Conservation (phyloP, 2,888 invertebrate genomes). For the Chaitophorus viminalis region DNA sequence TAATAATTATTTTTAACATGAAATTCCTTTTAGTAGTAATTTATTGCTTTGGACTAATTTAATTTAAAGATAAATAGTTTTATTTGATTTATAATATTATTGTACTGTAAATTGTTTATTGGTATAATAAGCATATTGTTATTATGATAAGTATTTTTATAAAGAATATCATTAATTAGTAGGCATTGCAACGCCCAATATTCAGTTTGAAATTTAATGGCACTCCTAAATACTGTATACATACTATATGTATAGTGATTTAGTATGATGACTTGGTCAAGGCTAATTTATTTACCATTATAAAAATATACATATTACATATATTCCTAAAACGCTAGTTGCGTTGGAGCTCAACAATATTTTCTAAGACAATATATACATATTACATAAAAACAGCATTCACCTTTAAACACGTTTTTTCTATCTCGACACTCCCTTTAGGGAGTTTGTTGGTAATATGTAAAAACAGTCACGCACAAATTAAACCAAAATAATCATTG, state of each 20-base stretch:
- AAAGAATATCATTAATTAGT: not conserved
- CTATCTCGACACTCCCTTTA: not conserved
- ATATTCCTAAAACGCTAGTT: constrained; percentile 9
- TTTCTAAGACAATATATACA: not conserved
- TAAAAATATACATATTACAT: not conserved
- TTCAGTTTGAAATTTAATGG: constrained; percentile 26
- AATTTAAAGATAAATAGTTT: not conserved
- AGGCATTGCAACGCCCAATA: not conserved
- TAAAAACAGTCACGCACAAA: not conserved
- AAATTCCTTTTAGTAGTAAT: not conserved
- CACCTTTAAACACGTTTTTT: not conserved
- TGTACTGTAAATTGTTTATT: not conserved
- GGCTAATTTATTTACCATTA: not conserved
- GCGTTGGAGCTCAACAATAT: not conserved
- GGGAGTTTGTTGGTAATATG: not conserved
- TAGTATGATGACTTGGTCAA: constrained; percentile 24
- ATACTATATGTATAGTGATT: not conserved
- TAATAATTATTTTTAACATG: not conserved
- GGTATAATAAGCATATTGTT: too few relatives aligned
- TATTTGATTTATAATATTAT: not conserved
- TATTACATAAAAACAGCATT: not conserved
- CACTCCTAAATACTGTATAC: constrained; percentile 9
- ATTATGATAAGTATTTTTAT: not conserved
- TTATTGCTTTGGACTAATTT: not conserved
- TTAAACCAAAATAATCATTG: not conserved